Evolutionary conservation across 2,888 invertebrate genomes (phyloP), one percentile per base, ranked within the genome.

Genomic region (Onchidella celtica): DNA sequence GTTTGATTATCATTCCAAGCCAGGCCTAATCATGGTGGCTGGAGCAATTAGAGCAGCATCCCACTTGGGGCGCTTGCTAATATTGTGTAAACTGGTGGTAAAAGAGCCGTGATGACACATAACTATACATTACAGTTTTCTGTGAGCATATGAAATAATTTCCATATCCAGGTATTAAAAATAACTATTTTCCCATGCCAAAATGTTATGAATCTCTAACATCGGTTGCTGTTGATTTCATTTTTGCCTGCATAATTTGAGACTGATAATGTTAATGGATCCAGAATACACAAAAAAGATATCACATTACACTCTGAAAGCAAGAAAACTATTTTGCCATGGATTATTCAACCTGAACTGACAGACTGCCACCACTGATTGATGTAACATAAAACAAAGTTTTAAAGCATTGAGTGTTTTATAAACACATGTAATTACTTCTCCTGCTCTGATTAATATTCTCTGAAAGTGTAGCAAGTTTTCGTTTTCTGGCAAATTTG

Each of bases 1-100:
- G 69, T 80, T 80, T 73, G 70, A 78, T 78, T 69, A 70, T 80
- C 79, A 38, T 73, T 80, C 57, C 65, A 32, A 66, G 38, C 66
- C 57, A 38, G 73, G 57, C 27, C 66, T 80, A 80, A 73, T 80
- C 79, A 66, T 73, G 74, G 55, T 59, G 79, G 73, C 17, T 66
- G 40, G 47, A 80, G 73, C 79, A 73, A 80, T 80, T 66, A 80
- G 73, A 65, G 57, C 36, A 55, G 55, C 57, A 38, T 55, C 47
- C 57, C 79, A 27, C 65, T 74, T 40, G 57, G 66, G 74, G 59
- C 57, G 66, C 27, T 65, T 66, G 66, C 79, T 73, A 73, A 66
- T 73, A 74, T 80, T 80, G 73, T 80, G 79, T 74, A 47, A 80
- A 80, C 79, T 63, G 55, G 47, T 36, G 34, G 74, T 29, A 11